Base-by-base conservation (phyloP, 2,888 invertebrate species). In the Octodonta nipae region DNA sequence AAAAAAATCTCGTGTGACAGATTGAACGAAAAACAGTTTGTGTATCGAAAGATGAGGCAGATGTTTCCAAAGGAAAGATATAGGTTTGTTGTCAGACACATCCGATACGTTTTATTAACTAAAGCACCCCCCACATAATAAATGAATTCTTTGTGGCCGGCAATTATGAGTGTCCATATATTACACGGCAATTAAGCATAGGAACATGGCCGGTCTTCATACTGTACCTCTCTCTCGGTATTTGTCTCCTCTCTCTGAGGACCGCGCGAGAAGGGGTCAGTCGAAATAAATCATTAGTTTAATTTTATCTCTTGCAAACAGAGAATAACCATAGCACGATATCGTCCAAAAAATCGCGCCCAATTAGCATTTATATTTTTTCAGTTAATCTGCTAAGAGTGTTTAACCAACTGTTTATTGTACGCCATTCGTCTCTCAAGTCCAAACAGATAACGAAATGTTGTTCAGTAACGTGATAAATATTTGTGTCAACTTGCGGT, bases 111-210 rank as follows among this genome's bases (percentile, higher is more conserved):
- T 50, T 47, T 43, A 49, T 49, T 46, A 49, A 50, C 49, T 45
- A 44, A 46, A 46, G 44, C 46, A 46, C 47, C 47, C 47, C 49
- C 42, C 44, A 45, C 43, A 42, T 46, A 51, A 51, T 46, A 47
- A 47, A 53, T 52, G 51, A 47, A 56, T 55, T 56, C 56, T 56
- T 55, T 49, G 52, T 47, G 54, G 50, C 46, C 54, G 45, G 51
- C 54, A 53, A 55, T 55, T 55, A 51, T 48, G 45, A 51, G 50
- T 48, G 51, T 46, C 54, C 56, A 57, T 59, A 55, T 56, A 58
- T 56, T 55, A 55, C 51, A 48, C 41, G 46, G 56, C 56, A 56
- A 59, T 58, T 59, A 57, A 55, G 50, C 51, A 49, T 43, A 48
- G 53, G 53, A 53, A 53, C 51, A 51, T 46, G 43, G 43, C 39